phyloP scores from a whole-genome alignment of 2,113 vertebrate genomes.

The Corapipo altera region DNA sequence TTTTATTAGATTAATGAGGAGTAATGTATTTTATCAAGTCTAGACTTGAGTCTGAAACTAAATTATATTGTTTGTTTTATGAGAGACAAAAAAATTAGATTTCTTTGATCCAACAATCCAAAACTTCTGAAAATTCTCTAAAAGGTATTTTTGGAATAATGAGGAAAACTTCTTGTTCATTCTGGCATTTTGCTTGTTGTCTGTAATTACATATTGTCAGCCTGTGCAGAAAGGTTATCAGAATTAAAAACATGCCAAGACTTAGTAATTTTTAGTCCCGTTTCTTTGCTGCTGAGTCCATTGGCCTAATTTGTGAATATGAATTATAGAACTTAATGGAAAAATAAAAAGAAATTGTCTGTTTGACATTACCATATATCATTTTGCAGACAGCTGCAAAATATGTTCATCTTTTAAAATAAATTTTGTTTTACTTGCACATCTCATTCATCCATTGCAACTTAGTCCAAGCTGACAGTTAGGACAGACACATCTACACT shows the following conservation, averaged over 20 bases:
- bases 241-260: background rate
- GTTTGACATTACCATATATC: background rate
- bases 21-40: background rate
- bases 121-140: background rate
- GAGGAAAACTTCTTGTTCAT: background rate
- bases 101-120: background rate
- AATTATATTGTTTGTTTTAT: background rate
- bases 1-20: background rate
- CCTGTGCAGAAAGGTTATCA: background rate
- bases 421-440: background rate
- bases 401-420: background rate
- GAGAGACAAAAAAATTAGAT: background rate
- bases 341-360: background rate
- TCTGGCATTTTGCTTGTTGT: background rate
- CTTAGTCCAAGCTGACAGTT: background rate
- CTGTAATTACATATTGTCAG: background rate
- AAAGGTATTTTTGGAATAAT: background rate
- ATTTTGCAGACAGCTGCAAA: background rate
- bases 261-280: background rate
- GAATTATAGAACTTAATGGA: background rate
- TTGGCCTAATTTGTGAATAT: background rate
- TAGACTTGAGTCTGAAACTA: background rate
- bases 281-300: background rate
- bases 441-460: fast-evolving
- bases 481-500: background rate